A percentile compares a stretch with the other conserved stretches of the same genome.
Conservation (phyloP, 2,888 invertebrate species). For the Tipula lateralis region DNA sequence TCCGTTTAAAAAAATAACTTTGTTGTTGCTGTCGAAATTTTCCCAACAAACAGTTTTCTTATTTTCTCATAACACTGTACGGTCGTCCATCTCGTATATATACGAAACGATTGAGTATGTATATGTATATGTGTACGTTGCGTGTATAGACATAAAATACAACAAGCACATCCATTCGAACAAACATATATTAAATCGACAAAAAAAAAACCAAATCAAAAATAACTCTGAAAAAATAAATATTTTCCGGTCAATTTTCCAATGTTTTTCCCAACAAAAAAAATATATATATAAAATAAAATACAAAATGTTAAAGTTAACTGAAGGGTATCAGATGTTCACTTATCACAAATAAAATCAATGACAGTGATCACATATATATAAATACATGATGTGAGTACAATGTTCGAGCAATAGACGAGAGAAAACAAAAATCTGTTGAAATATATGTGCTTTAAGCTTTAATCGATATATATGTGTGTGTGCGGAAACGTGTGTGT, state of each 20-base stretch:
- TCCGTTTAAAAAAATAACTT: neutral
- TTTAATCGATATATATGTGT: neutral
- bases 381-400: no score
- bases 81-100: neutral
- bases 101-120: neutral
- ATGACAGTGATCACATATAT: neutral
- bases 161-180: neutral
- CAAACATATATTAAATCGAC: neutral
- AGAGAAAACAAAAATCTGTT: neutral
- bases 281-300: no score
- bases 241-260: slow-evolving; percentile 24
- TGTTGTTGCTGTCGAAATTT: neutral
- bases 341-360: slow-evolving; percentile 9
- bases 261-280: neutral
- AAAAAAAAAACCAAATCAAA: neutral
- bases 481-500: neutral
- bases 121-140: neutral
- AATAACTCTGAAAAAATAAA: slow-evolving; percentile 4
- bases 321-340: slow-evolving; percentile 24
- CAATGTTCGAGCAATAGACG: no score
- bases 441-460: neutral
- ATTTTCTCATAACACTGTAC: neutral
- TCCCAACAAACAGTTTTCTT: neutral
- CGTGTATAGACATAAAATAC: neutral
- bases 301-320: neutral